Evolutionary conservation across 2,888 invertebrate species (phyloP).

Genomic region (Ferrisia virgata): DNA sequence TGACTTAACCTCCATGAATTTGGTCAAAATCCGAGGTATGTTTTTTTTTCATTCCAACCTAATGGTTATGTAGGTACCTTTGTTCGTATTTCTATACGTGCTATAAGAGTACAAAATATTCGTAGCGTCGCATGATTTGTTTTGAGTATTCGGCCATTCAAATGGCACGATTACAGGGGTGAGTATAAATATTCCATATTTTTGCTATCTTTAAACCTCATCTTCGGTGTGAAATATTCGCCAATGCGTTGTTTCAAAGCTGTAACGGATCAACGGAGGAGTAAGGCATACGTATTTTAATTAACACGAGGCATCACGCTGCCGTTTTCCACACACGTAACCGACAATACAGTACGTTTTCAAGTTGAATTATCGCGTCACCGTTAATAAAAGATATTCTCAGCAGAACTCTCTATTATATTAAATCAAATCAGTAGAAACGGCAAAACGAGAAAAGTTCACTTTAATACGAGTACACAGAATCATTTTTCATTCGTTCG

Average conservation of each 20-base stretch:
- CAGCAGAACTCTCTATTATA: background rate
- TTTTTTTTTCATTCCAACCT: too few species aligned
- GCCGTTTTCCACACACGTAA: background rate
- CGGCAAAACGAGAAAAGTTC: background rate
- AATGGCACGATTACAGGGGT: background rate
- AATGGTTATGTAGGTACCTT: too few species aligned
- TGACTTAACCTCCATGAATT: too few species aligned
- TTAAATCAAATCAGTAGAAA: background rate
- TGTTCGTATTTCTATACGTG: too few species aligned
- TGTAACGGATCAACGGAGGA: background rate
- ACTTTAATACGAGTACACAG: background rate
- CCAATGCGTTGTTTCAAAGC: background rate
- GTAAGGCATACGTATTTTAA: slow-evolving; percentile 17
- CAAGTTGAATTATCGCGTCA: slow-evolving; percentile 12
- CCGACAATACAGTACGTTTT: background rate
- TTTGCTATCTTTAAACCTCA: background rate
- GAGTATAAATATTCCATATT: background rate
- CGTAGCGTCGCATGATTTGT: too few species aligned
- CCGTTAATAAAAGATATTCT: background rate
- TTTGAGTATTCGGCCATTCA: background rate
- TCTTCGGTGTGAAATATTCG: background rate
- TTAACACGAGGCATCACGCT: background rate
- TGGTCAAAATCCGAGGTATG: too few species aligned
- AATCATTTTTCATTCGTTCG: background rate
- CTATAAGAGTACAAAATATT: too few species aligned